These are phyloP conservation scores for Clunio marinus DNA, from an alignment of 2,888 invertebrate species.

Conservation along the genomic window DNA sequence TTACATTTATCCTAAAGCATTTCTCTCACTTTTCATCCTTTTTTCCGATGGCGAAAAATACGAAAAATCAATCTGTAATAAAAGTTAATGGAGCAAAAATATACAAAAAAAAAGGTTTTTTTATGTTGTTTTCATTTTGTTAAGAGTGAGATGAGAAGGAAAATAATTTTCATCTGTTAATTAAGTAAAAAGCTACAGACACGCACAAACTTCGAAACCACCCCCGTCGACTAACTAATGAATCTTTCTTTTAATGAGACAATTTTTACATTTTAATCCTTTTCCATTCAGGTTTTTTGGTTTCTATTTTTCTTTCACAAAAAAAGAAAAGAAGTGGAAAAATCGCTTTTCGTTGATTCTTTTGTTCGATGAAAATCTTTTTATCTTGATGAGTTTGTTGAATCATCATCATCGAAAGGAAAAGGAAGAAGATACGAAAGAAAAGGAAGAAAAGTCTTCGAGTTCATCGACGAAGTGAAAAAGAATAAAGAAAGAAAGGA, in stretches of 20 bases:
- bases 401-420: constrained; percentile 9
- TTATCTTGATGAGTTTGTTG: constrained; percentile 18
- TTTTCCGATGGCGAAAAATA: neutral
- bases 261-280: constrained; percentile 39
- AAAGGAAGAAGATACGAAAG: neutral
- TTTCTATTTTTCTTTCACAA: neutral
- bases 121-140: neutral
- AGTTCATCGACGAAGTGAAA: constrained; percentile 2
- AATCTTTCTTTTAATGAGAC: constrained; percentile 39
- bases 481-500: neutral
- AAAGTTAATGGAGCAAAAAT: constrained; percentile 39
- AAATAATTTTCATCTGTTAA: constrained; percentile 34
- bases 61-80: constrained; percentile 39
- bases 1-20: constrained; percentile 11
- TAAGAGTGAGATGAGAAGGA: neutral
- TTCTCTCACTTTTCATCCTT: constrained; percentile 20
- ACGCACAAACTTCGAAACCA: constrained; percentile 13
- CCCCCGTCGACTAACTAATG: constrained; percentile 17
- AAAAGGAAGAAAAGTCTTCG: neutral
- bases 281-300: constrained; percentile 31
- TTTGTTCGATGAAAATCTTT: constrained; percentile 15
- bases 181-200: constrained; percentile 33
- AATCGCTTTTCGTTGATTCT: constrained; percentile 29
- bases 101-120: constrained; percentile 24
- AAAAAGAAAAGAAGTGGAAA: constrained; percentile 9